phyloP scores from a whole-genome alignment of 2,113 vertebrate species.

The Sarotherodon lohbergeri region DNA sequence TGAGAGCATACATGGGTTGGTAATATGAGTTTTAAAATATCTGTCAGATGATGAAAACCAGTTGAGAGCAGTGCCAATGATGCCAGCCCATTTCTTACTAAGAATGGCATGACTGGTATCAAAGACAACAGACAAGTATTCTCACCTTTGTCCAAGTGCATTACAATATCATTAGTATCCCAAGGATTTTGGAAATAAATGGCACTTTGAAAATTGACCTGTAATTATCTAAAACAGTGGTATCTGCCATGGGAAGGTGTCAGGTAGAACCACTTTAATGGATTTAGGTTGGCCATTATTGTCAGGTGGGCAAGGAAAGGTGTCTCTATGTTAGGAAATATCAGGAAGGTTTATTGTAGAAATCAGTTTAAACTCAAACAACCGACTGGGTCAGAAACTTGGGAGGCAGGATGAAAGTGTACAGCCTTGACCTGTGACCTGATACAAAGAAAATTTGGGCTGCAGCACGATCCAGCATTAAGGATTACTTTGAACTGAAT shows the following conservation, averaged over 20 bases:
- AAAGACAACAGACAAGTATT: not conserved
- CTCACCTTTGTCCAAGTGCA: rapidly evolving
- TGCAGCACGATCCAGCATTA: not conserved
- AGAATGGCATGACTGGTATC: rapidly evolving
- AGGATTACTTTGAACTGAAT: not conserved
- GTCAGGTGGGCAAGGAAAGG: not conserved
- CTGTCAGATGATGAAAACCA: not conserved
- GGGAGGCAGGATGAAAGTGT: rapidly evolving
- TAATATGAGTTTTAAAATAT: not conserved
- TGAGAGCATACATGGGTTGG: not conserved
- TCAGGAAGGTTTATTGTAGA: not conserved
- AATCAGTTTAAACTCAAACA: not conserved
- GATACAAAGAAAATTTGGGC: not conserved
- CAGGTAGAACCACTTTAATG: not conserved
- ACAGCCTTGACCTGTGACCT: not conserved
- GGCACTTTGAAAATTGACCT: not conserved
- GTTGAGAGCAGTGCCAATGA: not conserved
- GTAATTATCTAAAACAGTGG: not conserved
- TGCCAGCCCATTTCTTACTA: not conserved
- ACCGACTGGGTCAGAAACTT: not conserved
- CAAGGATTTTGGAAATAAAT: not conserved
- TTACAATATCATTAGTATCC: rapidly evolving
- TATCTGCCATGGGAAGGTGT: not conserved
- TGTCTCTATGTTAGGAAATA: not conserved
- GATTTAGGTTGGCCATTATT: not conserved